Evolutionary conservation across 2,797 vertebrate genomes (phyloP), one percentile per base, ranked within the genome.

Genomic region (Huso huso): DNA sequence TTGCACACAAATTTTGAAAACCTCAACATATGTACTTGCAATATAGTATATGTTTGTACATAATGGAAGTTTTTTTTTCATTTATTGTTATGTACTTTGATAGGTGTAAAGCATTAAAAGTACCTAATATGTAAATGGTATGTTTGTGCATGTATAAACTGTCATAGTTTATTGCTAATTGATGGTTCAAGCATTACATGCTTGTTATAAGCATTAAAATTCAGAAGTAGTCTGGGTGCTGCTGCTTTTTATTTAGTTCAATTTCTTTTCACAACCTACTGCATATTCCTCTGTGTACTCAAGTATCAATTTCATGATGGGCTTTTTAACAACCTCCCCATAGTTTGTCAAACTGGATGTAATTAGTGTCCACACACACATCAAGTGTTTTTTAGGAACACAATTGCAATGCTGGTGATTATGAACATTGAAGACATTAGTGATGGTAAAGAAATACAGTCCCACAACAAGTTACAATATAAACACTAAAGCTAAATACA

Each of bases 171-270:
- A 63, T 49, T 67, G 64, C 49, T 51, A 50, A 59, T 62, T 69
- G 49, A 53, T 70, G 49, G n/a, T 59, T 59, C 18, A 63, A 48
- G 88, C 83, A 84, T 86, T 83, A 64, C 55, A 51, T 88, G 88
- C 85, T 89, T 37, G 23, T 87, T 87, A 68, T 88, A 87, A 85
- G 81, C 84, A 90, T 89, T 89, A 89, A 90, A 90, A 80, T 84
- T 37, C 23, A 37, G 23, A 85, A 85, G 83, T 81, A 84, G 82
- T 87, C 81, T 23, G 23, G 82, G 85, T 85, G 82, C 86, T 86
- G 63, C 83, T 23, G 61, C 18, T 85, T 83, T 89, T 86, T 88
- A 84, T 76, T 85, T 80, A 37, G 23, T 37, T 37, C 23, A 37
- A 4, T 37, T 37, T 37, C 23, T 37, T 37, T 4, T 18, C 15